phyloP scores from a whole-genome alignment of 1,140 invertebrate species.

The Tetramorium simillimum region DNA sequence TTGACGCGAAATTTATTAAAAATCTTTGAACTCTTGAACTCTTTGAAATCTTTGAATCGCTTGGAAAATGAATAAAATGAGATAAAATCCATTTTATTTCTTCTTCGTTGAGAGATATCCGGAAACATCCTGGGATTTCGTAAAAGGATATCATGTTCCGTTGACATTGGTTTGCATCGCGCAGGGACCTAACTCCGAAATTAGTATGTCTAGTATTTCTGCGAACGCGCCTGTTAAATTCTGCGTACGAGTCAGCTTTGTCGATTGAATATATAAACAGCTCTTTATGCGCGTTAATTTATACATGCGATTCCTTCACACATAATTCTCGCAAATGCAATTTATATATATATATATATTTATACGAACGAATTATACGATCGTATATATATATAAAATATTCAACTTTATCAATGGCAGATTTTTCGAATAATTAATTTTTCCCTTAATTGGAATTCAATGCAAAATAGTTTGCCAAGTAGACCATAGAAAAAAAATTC shows the following conservation, averaged over 20 bases:
- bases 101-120: neutral
- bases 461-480: neutral
- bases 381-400: neutral
- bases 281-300: slow-evolving; percentile 14
- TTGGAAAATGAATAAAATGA: neutral
- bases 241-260: neutral
- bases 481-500: neutral
- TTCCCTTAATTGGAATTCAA: neutral
- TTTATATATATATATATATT: neutral
- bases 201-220: slow-evolving; percentile 28
- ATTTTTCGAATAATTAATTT: neutral
- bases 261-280: slow-evolving; percentile 38
- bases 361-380: neutral
- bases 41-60: neutral
- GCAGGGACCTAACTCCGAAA: slow-evolving; percentile 3
- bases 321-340: neutral
- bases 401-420: neutral
- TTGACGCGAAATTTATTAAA: neutral
- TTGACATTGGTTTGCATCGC: neutral
- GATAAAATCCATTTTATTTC: neutral
- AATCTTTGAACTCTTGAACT: neutral
- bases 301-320: neutral
- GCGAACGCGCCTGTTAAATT: slow-evolving; percentile 18
- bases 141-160: neutral
- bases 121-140: neutral